Evolutionary conservation across 2,113 vertebrate genomes (phyloP), one percentile per base, ranked within the genome.

Genomic region (Oreotrochilus melanogaster): DNA sequence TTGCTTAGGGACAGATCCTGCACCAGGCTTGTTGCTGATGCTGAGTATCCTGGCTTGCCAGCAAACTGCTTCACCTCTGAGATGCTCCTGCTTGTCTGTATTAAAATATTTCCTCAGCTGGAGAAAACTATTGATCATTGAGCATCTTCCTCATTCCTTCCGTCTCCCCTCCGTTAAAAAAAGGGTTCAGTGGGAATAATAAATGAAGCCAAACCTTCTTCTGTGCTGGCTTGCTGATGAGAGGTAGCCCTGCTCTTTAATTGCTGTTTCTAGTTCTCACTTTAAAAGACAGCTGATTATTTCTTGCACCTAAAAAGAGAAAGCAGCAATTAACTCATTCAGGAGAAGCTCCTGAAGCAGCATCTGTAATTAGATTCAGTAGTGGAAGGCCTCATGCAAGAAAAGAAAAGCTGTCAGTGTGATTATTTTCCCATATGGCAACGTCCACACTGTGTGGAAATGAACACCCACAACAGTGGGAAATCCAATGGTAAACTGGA

Each of bases 181-280:
- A 58, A 43, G 28, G 3, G 16, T 51, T 64, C 3, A 2, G 23
- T 48, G 28, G 62, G 82, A 39, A 22, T 0, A 1, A 16, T 37
- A 58, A 61, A 33, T 74, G 73, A 66, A 93, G 45, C 33, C 47
- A 28, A 12, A 56, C 51, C 33, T 67, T 25, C 39, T 33, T 23
- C 35, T 78, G 19, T 19, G 67, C 2, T 69, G 53, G 11, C 14
- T 69, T 50, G 72, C 42, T 74, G 80, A 86, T 1, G 1, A 47
- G 51, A 91, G 73, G 71, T 58, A 94, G 25, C 79, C 3, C 1
- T 27, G 51, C 28, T 30, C 30, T 79, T 88, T 97, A 95, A 97
- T 97, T 94, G 92, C 92, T 97, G 88, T 95, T 97, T 96, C 6
- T 93, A 76, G 71, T 95, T 82, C 86, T 72, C 78, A 93, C 81